Conservation (phyloP, 2,797 vertebrate genomes). For the Scarus forsteni region DNA sequence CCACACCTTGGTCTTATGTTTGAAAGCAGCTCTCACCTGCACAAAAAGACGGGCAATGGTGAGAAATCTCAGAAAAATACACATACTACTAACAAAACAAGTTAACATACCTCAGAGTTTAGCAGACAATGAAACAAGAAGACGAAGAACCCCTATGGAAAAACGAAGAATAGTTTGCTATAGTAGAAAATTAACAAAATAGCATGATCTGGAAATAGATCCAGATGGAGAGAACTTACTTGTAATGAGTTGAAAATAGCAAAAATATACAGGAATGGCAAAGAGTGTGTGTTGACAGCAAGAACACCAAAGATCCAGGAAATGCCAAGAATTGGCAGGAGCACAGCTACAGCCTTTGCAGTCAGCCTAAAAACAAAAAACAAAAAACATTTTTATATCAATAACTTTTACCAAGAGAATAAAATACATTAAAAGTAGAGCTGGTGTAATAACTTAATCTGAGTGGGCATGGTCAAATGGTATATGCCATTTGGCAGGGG, state of each 20-base stretch:
- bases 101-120: slow-evolving; percentile 92
- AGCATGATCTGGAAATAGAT: slow-evolving; percentile 13
- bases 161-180: slow-evolving; percentile 19
- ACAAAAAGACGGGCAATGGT: slow-evolving; percentile 2
- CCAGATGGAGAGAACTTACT: slow-evolving; percentile 71
- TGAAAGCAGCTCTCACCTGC: slow-evolving; percentile 97
- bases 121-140: slow-evolving; percentile 98
- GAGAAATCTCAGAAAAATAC: neutral
- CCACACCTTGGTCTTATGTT: slow-evolving; percentile 99
- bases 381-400: slow-evolving; percentile 3
- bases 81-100: too few species aligned
- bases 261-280: slow-evolving; percentile 96
- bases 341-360: slow-evolving; percentile 94
- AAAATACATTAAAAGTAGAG: neutral
- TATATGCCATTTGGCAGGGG: too few species aligned
- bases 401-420: neutral
- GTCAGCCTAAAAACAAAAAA: slow-evolving; percentile 86
- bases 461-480: too few species aligned
- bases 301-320: slow-evolving; percentile 97
- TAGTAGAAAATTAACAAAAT: neutral
- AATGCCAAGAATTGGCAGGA: slow-evolving; percentile 95
- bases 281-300: slow-evolving; percentile 88
- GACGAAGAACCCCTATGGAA: slow-evolving; percentile 94
- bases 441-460: neutral
- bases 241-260: slow-evolving; percentile 95